Conservation (phyloP, 1,140 invertebrate species). For the Ceratina calcarata region DNA sequence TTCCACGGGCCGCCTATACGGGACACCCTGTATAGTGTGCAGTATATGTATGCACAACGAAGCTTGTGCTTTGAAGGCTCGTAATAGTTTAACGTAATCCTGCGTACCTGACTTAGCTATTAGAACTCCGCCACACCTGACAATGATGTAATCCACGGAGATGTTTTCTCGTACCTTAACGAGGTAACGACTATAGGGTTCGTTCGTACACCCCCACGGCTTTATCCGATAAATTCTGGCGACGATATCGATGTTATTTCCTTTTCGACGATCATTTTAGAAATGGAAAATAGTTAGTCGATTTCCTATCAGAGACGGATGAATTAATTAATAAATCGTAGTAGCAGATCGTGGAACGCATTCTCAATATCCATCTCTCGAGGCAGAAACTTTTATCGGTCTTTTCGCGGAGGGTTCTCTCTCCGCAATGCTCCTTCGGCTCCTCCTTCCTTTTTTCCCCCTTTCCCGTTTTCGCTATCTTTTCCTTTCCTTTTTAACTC, state of each 20-base stretch:
- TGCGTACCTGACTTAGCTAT: conserved; percentile 38
- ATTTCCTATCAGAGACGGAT: not conserved
- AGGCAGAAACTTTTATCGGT: conserved; percentile 45
- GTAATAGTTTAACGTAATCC: conserved; percentile 52
- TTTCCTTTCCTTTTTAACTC: conserved; percentile 58
- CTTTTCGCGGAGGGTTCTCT: conserved; percentile 25
- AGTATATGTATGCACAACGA: conserved; percentile 1
- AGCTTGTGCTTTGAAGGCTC: conserved; percentile 31
- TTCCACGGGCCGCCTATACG: conserved; percentile 34
- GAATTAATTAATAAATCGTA: conserved; percentile 53
- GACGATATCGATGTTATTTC: too few relatives aligned
- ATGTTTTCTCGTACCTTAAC: not conserved
- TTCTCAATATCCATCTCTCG: conserved; percentile 57
- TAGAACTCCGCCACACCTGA: conserved; percentile 17
- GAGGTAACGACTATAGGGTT: not conserved
- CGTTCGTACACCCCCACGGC: too few relatives aligned
- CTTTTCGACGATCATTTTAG: not conserved
- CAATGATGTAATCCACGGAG: conserved; percentile 14
- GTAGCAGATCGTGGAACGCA: conserved; percentile 39
- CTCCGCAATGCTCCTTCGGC: conserved; percentile 16
- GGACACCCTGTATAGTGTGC: conserved; percentile 36
- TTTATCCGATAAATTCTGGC: not conserved
- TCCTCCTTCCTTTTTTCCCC: conserved; percentile 32
- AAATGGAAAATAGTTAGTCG: not conserved
- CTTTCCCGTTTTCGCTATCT: conserved; percentile 57